phyloP scores from a whole-genome alignment of 2,888 invertebrate species.

The Elysia crispata region DNA sequence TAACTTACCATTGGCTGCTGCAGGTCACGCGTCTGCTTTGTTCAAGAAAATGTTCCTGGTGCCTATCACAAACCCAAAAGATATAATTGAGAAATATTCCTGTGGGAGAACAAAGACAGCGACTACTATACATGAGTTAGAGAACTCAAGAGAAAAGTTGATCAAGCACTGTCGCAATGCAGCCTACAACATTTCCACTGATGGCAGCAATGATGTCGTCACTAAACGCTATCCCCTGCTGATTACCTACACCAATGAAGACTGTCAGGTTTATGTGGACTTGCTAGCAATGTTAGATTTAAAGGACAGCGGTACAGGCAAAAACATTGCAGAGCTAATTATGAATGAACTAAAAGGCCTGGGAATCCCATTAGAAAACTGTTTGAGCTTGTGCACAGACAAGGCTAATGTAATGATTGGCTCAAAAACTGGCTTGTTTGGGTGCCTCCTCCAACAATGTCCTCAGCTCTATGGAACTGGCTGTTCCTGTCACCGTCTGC shows the following conservation, averaged over 20 bases:
- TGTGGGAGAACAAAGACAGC: slow-evolving; percentile 9
- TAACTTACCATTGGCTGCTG: not conserved
- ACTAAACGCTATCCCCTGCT: not conserved
- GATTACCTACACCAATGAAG: not conserved
- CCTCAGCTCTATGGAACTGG: not conserved
- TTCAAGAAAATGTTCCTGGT: not conserved
- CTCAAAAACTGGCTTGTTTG: not conserved
- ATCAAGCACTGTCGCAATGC: not conserved
- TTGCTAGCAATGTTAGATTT: not conserved
- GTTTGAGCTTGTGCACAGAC: not conserved
- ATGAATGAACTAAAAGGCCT: not conserved
- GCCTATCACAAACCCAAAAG: not conserved
- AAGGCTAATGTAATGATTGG: not conserved
- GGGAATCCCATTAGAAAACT: not conserved
- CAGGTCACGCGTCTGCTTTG: not conserved
- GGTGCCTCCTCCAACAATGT: not conserved
- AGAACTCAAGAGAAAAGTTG: not conserved
- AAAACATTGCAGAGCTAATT: not conserved
- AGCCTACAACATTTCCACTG: not conserved
- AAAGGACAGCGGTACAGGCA: not conserved
- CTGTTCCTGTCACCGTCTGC: not conserved
- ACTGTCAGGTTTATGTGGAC: not conserved
- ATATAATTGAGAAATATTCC: not conserved
- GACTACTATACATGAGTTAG: not conserved
- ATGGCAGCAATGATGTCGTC: not conserved